phyloP scores from a whole-genome alignment of 1,140 invertebrate genomes.

The Caenorhabditis briggsae region DNA sequence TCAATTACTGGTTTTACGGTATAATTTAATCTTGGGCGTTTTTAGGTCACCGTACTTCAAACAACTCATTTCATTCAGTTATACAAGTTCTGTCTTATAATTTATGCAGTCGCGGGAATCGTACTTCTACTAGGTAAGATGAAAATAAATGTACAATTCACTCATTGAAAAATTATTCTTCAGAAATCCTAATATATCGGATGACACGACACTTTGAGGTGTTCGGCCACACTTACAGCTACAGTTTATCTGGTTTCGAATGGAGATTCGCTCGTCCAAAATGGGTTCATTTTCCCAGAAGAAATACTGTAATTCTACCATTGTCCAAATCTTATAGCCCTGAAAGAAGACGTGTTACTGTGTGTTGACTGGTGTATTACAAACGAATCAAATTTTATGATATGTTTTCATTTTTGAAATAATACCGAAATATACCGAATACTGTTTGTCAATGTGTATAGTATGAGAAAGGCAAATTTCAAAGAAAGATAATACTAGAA shows the following conservation, averaged over 20 bases:
- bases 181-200: slow-evolving; percentile 39
- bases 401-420: slow-evolving; percentile 31
- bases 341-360: slow-evolving; percentile 46
- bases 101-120: slow-evolving; percentile 7
- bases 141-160: too few relatives aligned
- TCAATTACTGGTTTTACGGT: too few relatives aligned
- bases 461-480: slow-evolving; percentile 24
- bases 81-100: slow-evolving; percentile 6
- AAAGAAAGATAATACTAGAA: slow-evolving; percentile 46
- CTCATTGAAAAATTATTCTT: slow-evolving; percentile 5
- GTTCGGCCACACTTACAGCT: slow-evolving; percentile 10
- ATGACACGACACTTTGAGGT: slow-evolving; percentile 8
- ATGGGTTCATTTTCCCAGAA: slow-evolving; percentile 37
- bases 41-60: slow-evolving; percentile 22
- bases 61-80: slow-evolving; percentile 27
- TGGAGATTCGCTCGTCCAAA: slow-evolving; percentile 36
- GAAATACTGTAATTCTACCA: slow-evolving; percentile 45
- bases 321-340: slow-evolving; percentile 21
- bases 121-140: slow-evolving; percentile 3
- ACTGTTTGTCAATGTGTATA: slow-evolving; percentile 42
- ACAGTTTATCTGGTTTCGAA: slow-evolving; percentile 43
- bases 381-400: neutral
- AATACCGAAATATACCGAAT: slow-evolving; percentile 25
- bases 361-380: neutral
- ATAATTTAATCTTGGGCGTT: too few relatives aligned